Conservation (phyloP, 2,113 vertebrate species). For the Antennarius striatus region DNA sequence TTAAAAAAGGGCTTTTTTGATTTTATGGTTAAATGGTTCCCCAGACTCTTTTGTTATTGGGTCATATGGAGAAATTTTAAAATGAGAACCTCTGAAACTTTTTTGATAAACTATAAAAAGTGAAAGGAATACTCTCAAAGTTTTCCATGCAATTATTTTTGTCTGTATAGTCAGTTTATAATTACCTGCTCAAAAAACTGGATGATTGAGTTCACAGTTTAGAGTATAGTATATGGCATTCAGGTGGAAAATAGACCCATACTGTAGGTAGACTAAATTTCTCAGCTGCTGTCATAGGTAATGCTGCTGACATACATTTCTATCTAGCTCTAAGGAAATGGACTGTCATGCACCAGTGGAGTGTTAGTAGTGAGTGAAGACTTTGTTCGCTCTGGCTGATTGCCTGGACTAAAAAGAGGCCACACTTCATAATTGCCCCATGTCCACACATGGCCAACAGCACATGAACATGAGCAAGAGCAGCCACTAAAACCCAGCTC, state of each 20-base stretch:
- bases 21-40: neutral
- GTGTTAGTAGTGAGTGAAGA: conserved; percentile 49
- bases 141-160: no score
- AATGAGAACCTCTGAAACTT: neutral
- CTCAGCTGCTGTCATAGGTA: conserved; percentile 43
- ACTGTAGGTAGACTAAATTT: conserved; percentile 26
- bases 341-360: conserved; percentile 48
- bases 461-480: conserved; percentile 29
- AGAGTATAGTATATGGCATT: neutral
- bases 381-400: conserved; percentile 57
- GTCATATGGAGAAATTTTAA: neutral
- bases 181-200: conserved; percentile 12
- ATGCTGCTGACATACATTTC: conserved; percentile 56
- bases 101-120: neutral
- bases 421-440: conserved; percentile 52
- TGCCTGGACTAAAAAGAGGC: conserved; percentile 63
- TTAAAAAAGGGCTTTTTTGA: neutral
- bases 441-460: conserved; percentile 39
- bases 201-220: neutral
- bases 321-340: conserved; percentile 49
- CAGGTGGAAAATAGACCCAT: conserved; percentile 27
- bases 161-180: neutral
- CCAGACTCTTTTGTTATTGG: neutral
- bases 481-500: conserved; percentile 32
- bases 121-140: no score